Evolutionary conservation across 2,797 vertebrate genomes (phyloP).

Genomic region (Phrynocephalus guinanensis): DNA sequence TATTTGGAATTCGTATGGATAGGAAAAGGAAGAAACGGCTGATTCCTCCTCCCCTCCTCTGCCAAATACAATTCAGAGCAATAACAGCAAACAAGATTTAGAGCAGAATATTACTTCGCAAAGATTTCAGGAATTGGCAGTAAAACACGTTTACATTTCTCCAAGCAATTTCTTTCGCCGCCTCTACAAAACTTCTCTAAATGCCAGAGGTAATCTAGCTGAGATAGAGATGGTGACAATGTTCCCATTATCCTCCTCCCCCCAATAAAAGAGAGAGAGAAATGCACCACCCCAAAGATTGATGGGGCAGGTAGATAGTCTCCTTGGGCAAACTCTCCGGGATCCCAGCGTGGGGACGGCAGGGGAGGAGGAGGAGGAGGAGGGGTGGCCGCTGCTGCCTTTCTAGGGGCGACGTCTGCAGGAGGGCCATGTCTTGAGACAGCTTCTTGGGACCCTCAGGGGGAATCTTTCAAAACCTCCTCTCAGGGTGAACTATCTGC

Average conservation of each 20-base stretch:
- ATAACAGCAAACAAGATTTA: slow-evolving; percentile 67
- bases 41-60: slow-evolving; percentile 42
- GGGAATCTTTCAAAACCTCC: slow-evolving; percentile 20
- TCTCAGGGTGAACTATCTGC: slow-evolving; percentile 20
- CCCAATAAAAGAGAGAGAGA: too few species aligned
- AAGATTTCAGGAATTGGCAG: slow-evolving; percentile 46
- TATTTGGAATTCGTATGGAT: slow-evolving; percentile 66
- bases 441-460: not conserved
- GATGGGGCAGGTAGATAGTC: not conserved
- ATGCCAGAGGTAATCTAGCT: not conserved
- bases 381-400: not conserved
- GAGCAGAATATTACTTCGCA: slow-evolving; percentile 67
- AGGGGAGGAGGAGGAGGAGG: too few species aligned
- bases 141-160: slow-evolving; percentile 26
- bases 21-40: slow-evolving; percentile 65
- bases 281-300: not conserved
- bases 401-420: not conserved
- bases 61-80: slow-evolving; percentile 60
- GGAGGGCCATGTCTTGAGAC: not conserved
- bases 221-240: not conserved
- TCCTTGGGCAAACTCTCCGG: not conserved
- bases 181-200: not conserved
- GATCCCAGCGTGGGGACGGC: not conserved
- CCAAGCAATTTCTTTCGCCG: slow-evolving; percentile 6
- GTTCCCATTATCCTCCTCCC: not conserved